Percentiles rank a stretch among this genome's conserved stretches.
Conservation (phyloP, 92 coral and sea anemone genomes). For the Plumapathes pennacea region DNA sequence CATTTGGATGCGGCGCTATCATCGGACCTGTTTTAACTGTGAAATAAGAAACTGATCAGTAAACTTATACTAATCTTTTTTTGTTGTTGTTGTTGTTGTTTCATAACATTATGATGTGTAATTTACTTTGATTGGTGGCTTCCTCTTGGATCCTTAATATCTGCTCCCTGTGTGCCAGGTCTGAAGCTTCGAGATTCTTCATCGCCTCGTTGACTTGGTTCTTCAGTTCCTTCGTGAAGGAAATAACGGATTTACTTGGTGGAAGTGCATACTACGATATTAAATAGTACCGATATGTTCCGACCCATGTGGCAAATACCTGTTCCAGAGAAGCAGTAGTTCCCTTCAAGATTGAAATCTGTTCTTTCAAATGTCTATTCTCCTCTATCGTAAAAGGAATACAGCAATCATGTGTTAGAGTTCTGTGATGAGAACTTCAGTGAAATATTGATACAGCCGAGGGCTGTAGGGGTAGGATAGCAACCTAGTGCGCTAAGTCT, state of each 20-base stretch:
- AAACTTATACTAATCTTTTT: too few species aligned
- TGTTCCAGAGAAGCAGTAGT: constrained; percentile 59
- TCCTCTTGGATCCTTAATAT: constrained; percentile 65
- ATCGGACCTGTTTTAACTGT: too few species aligned
- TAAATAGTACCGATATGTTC: neutral
- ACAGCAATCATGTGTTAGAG: too few species aligned
- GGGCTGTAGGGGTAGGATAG: too few species aligned
- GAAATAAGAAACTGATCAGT: too few species aligned
- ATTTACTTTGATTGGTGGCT: constrained; percentile 69
- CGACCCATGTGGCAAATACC: constrained; percentile 22
- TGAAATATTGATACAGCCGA: too few species aligned
- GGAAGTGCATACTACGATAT: neutral
- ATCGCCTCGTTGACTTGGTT: constrained; percentile 78
- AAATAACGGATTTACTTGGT: neutral
- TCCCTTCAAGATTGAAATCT: constrained; percentile 60
- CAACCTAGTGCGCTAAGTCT: too few species aligned
- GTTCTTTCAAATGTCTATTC: constrained; percentile 67
- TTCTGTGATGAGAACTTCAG: too few species aligned
- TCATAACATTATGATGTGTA: too few species aligned
- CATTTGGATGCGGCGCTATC: too few species aligned
- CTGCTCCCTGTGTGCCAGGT: constrained; percentile 75
- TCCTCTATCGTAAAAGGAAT: too few species aligned
- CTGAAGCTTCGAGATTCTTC: constrained; percentile 64
- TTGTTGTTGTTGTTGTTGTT: too few species aligned
- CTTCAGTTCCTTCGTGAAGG: constrained; percentile 66